phyloP scores from a whole-genome alignment of 2,113 vertebrate species.

The Oreotrochilus melanogaster region DNA sequence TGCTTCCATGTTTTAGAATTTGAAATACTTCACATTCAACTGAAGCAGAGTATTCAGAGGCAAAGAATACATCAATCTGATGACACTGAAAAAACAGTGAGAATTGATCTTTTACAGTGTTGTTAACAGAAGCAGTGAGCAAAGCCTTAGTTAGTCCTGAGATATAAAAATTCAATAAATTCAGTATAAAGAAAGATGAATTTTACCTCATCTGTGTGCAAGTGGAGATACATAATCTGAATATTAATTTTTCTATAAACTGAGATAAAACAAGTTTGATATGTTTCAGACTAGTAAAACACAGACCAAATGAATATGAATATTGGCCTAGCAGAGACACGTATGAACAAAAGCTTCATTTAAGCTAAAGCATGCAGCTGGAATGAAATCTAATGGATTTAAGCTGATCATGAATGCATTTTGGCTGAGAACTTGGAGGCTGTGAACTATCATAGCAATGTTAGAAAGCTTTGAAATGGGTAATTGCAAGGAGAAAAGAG shows the following conservation, averaged over 20 bases:
- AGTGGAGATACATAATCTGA: background rate
- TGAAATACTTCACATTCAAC: background rate
- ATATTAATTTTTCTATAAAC: background rate
- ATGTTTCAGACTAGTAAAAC: background rate
- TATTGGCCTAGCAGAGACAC: background rate
- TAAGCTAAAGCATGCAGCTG: background rate
- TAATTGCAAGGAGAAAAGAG: background rate
- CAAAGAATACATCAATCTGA: background rate
- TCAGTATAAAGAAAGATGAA: background rate
- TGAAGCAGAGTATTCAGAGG: background rate
- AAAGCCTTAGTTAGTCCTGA: background rate
- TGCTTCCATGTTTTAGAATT: background rate
- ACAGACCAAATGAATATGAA: background rate
- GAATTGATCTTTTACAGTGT: background rate
- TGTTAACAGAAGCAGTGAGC: background rate
- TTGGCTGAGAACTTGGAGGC: background rate
- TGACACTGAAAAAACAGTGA: background rate
- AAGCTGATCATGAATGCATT: background rate
- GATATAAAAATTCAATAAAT: background rate
- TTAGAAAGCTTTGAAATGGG: background rate
- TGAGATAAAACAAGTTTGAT: background rate
- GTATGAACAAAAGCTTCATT: background rate
- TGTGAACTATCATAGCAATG: background rate
- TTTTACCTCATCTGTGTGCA: accelerated
- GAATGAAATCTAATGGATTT: background rate